Base-by-base conservation (phyloP, 2,888 invertebrate species). In the Sesia apiformis region DNA sequence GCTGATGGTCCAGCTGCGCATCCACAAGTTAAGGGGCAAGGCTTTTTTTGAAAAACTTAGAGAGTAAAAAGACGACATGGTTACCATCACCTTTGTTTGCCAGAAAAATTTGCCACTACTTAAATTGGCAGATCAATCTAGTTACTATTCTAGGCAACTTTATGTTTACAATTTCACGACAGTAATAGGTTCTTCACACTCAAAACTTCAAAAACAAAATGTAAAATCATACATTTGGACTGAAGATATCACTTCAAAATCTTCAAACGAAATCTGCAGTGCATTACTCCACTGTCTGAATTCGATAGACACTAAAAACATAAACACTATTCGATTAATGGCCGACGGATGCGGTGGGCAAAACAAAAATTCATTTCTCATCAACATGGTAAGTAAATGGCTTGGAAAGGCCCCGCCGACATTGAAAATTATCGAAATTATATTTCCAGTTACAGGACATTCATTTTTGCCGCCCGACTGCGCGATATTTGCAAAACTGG, bases 131-230 rank as follows among this genome's bases (percentile, higher is more conserved):
- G 41, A 41, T 41, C 41, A 41, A 41, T 41, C 41, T 6, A 6
- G 5, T 6, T 41, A 41, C 6, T 41, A 41, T 41, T 41, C 41
- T 6, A 58, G 62, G 40, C 71, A 71, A 55, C 42, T 70, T 4
- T 67, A 69, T 56, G 23, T 58, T 4, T 70, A 69, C 54, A 72
- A 73, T 55, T 68, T 72, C 52, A 66, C 69, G 6, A 56, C 69
- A 6, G 63, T 65, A 58, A 49, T 58, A 49, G 67, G 69, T 38
- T 49, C 49, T 53, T 72, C 69, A 50, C 59, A 63, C 56, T 41
- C 41, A 39, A 53, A 51, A 5, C 40, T 54, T 46, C 40, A 39
- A 52, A 52, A 49, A 40, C 52, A 63, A 7, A 70, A 62, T 56
- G 61, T 64, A 5, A 61, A 57, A 38, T 43, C 59, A 7, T 68